Evolutionary conservation across 64 coral and sea anemone species (phyloP).

Genomic region (Montipora efflorescens): DNA sequence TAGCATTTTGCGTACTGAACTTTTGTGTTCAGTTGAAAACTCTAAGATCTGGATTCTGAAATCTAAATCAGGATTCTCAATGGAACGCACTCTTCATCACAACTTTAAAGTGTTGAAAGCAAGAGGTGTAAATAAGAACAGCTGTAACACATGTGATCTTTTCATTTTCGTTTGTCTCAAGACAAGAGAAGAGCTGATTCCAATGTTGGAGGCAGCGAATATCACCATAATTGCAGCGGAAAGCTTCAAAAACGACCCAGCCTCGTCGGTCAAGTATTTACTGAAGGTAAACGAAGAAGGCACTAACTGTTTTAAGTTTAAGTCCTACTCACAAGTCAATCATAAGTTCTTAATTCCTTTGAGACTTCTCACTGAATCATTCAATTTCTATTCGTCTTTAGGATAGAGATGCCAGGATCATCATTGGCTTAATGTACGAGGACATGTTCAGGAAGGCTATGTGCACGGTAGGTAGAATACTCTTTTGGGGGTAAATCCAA

Average conservation of each 20-base stretch:
- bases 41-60: too few species aligned
- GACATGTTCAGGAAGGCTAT: slow-evolving; percentile 82
- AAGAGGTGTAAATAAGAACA: too few species aligned
- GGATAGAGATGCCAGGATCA: slow-evolving; percentile 74
- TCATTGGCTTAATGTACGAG: slow-evolving; percentile 85
- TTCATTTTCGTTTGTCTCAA: not conserved
- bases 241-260: slow-evolving; percentile 56
- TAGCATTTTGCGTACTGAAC: too few species aligned
- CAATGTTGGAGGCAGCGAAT: slow-evolving; percentile 34
- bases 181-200: slow-evolving; percentile 71
- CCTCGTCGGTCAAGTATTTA: slow-evolving; percentile 46
- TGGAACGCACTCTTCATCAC: not conserved
- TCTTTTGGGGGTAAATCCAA: not conserved
- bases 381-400: not conserved
- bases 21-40: too few species aligned
- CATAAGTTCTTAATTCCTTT: too few species aligned
- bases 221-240: slow-evolving; percentile 61
- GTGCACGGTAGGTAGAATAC: slow-evolving; percentile 50
- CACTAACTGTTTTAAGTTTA: too few species aligned
- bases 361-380: too few species aligned
- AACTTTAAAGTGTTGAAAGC: not conserved
- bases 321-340: too few species aligned
- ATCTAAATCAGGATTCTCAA: too few species aligned
- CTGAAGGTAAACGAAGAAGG: slow-evolving; percentile 30
- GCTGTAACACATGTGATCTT: not conserved